Evolutionary conservation across 2,113 vertebrate genomes (phyloP), one percentile per base, ranked within the genome.

Genomic region (Benitochromis conjunctus): DNA sequence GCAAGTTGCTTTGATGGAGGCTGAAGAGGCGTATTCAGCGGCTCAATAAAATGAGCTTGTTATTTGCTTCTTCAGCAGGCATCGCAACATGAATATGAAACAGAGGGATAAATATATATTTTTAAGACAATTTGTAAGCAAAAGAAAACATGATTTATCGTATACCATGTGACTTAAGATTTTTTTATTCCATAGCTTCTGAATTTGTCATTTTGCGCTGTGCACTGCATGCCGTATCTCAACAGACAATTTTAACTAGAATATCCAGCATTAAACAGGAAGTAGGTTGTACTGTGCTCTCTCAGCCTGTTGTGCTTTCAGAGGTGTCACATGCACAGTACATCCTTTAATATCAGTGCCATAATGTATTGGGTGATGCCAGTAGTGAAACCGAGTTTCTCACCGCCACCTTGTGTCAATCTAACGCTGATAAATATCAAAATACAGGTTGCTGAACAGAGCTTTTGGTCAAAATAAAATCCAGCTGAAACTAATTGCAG

Each of bases 1-100:
- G 84, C 53, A 43, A 81, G 24, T 14, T 8, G 48, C 84, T 92
- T 91, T 91, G 87, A 92, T 81, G 84, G 81, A 82, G 79, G 85
- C 85, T 79, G 81, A 34, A 55, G 69, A 71, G 62, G 69, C 19
- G 60, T 34, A 57, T 88, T 88, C 71, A 80, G 60, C 18, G 5
- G 26, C 83, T 71, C 41, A 89, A 89, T 74, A n/a, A 86, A 79
- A 88, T 41, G 78, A 79, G 66, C 41, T 84, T 74, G 48, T 62
- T 71, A 11, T 84, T 82, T 86, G 21, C 76, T 87, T 54, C 74
- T 56, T 16, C 41, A 51, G 43, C 74, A 48, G 56, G 46, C 26
- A 77, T 81, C 3, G 6, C 77, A 54, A 41, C 58, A 24, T 46
- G 38, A 55, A 13, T 64, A 26, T 57, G 54, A 26, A 31, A 26